A percentile compares a stretch with the other conserved stretches of the same genome.
phyloP scores from a whole-genome alignment of 37 sponge, comb jelly and placozoan genomes.

The Amphimedon queenslandica region DNA sequence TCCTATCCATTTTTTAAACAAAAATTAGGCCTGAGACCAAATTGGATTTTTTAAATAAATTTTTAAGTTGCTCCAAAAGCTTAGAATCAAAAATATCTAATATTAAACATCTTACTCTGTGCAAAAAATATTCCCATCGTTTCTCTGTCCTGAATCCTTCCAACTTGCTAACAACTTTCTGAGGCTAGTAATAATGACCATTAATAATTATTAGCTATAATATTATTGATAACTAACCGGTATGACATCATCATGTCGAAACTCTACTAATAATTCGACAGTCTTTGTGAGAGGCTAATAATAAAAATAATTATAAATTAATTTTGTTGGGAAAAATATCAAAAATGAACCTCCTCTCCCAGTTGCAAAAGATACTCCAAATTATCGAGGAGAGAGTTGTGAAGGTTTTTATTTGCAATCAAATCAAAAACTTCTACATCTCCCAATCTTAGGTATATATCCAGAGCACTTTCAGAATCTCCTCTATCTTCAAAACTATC shows the following conservation, averaged over 20 bases:
- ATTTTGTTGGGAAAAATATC: background rate
- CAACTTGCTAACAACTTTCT: constrained; percentile 46
- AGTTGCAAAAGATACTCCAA: constrained; percentile 66
- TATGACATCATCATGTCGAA: constrained; percentile 53
- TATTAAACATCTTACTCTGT: constrained; percentile 19
- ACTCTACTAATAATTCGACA: constrained; percentile 67
- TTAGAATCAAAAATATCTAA: background rate
- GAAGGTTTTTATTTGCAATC: constrained; percentile 75
- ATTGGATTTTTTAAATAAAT: too few relatives aligned
- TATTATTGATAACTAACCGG: constrained; percentile 19
- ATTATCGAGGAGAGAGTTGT: constrained; percentile 66
- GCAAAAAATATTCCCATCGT: constrained; percentile 11
- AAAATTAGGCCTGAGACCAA: too few relatives aligned
- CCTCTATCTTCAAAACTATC: constrained; percentile 61
- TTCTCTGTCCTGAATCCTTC: constrained; percentile 21
- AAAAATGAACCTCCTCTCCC: constrained; percentile 25
- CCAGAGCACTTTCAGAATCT: constrained; percentile 81
- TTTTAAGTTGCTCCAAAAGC: background rate
- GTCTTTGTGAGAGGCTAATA: constrained; percentile 21
- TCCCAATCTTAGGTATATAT: constrained; percentile 76
- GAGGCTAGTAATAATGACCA: constrained; percentile 1
- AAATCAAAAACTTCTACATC: constrained; percentile 86
- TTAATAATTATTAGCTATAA: background rate
- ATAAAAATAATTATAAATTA: background rate
- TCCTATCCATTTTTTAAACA: too few relatives aligned